Conservation (phyloP, 2,113 vertebrate species). For the Alosa alosa region DNA sequence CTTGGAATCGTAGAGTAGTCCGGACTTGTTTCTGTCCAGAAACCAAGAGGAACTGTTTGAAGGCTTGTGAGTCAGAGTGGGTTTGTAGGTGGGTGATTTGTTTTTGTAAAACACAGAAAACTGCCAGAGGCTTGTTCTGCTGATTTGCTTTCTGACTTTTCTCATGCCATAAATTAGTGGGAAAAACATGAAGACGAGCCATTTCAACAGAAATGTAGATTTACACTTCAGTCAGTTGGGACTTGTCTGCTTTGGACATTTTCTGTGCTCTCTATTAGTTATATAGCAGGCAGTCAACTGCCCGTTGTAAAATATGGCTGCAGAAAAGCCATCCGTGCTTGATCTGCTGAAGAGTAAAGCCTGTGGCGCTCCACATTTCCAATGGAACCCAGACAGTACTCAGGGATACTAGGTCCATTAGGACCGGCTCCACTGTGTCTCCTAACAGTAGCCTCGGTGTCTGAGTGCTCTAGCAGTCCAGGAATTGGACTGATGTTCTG, state of each 20-base stretch:
- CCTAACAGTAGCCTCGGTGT: neutral
- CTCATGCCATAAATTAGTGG: neutral
- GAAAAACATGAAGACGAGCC: neutral
- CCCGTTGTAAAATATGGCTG: neutral
- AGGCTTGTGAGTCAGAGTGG: neutral
- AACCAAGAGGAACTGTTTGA: neutral
- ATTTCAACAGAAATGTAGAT: neutral
- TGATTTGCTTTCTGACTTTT: neutral
- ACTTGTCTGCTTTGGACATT: neutral
- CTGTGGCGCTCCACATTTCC: neutral
- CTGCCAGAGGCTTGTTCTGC: neutral
- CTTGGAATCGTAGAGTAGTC: neutral
- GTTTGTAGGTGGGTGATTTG: neutral
- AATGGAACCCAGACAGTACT: neutral
- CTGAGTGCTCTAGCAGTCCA: neutral
- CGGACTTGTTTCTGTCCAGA: neutral
- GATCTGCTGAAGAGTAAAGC: neutral
- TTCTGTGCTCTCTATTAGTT: neutral
- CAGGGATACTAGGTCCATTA: neutral
- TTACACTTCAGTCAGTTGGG: neutral
- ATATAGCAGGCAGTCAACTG: neutral
- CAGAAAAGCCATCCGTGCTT: neutral
- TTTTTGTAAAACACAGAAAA: neutral
- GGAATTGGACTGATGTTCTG: neutral
- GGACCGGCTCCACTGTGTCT: neutral